These are phyloP conservation scores for Elegia similella DNA, from an alignment of 2,888 invertebrate species.

Conservation along the genomic window DNA sequence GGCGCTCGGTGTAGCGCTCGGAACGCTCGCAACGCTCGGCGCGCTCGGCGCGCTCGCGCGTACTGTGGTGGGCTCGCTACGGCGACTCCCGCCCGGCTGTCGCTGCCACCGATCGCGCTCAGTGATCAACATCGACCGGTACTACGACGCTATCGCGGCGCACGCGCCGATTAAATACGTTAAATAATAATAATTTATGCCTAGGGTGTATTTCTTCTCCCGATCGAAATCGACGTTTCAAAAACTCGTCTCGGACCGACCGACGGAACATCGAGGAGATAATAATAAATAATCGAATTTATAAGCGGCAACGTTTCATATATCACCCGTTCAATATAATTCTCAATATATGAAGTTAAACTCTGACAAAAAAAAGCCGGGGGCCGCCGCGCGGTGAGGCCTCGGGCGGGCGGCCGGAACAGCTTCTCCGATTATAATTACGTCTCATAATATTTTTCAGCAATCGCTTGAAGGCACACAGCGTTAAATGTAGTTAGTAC, in stretches of 20 bases:
- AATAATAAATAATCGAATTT: constrained; percentile 76
- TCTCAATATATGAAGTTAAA: constrained; percentile 80
- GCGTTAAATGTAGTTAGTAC: constrained; percentile 84
- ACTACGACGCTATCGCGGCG: constrained; percentile 72
- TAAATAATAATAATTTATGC: constrained; percentile 70
- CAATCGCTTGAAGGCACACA: constrained; percentile 93
- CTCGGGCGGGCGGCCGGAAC: constrained; percentile 65
- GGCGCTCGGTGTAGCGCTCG: constrained; percentile 21
- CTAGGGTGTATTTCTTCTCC: constrained; percentile 81
- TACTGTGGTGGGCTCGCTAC: constrained; percentile 20
- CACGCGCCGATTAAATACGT: constrained; percentile 70
- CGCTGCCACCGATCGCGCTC: constrained; percentile 37
- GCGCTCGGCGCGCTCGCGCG: constrained; percentile 8
- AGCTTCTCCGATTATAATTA: constrained; percentile 74
- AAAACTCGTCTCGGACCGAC: constrained; percentile 79
- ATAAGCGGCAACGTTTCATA: constrained; percentile 81
- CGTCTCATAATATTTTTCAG: constrained; percentile 82
- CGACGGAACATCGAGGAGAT: constrained; percentile 78
- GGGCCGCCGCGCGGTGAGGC: constrained; percentile 68
- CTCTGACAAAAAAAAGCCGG: constrained; percentile 65
- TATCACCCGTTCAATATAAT: constrained; percentile 82
- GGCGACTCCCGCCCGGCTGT: constrained; percentile 27
- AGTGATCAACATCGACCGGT: constrained; percentile 77
- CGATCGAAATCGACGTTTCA: constrained; percentile 79
- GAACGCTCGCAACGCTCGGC: constrained; percentile 22